Conservation (phyloP, 1,140 invertebrate species). For the Papilio polytes region DNA sequence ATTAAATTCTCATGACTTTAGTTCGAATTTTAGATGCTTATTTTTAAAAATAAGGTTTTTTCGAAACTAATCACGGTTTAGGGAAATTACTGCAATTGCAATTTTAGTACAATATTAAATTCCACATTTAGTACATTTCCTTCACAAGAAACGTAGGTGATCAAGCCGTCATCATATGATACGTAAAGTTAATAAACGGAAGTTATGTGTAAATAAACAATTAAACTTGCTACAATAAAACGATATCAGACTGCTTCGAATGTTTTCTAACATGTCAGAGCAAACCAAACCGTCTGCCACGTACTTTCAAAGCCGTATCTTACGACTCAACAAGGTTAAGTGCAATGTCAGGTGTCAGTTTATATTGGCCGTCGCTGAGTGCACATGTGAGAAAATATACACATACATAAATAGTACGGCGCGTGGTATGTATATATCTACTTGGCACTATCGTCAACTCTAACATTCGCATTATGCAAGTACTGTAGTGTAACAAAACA, state of each 20-base stretch:
- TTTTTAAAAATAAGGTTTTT: no score
- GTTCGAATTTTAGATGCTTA: no score
- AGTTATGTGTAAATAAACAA: slow-evolving; percentile 47
- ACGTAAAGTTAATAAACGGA: slow-evolving; percentile 42
- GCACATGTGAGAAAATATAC: slow-evolving; percentile 22
- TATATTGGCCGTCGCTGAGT: slow-evolving; percentile 21
- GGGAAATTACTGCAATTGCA: no score
- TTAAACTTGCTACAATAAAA: slow-evolving; percentile 50
- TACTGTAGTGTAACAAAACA: background rate
- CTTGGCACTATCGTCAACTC: slow-evolving; percentile 46
- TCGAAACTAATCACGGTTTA: no score
- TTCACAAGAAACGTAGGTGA: background rate
- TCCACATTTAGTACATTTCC: background rate
- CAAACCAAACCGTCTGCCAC: slow-evolving; percentile 10
- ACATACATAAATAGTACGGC: slow-evolving; percentile 47
- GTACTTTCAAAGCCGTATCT: background rate
- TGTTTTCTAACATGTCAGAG: slow-evolving; percentile 48
- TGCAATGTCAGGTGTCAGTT: slow-evolving; percentile 29
- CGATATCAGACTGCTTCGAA: slow-evolving; percentile 48
- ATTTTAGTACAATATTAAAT: no score
- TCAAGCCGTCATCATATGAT: background rate
- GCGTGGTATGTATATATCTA: slow-evolving; percentile 59
- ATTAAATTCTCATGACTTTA: no score
- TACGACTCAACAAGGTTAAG: background rate
- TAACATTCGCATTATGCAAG: slow-evolving; percentile 32